Conservation (phyloP, 2,797 vertebrate species). For the Chanos chanos region DNA sequence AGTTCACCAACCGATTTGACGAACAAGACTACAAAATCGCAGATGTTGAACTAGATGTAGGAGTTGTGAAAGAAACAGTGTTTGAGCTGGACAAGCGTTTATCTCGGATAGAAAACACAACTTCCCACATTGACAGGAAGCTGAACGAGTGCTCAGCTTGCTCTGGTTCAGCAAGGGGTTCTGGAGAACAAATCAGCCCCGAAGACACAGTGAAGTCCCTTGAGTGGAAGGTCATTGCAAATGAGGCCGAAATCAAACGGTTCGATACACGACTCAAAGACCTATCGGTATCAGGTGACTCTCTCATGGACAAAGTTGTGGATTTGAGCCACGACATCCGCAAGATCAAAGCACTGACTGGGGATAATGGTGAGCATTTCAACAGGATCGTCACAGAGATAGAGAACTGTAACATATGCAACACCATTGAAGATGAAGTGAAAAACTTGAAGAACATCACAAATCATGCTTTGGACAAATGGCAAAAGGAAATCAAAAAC, state of each 20-base stretch:
- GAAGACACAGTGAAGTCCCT: slow-evolving; percentile 69
- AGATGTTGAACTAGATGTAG: slow-evolving; percentile 68
- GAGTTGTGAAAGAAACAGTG: slow-evolving; percentile 57
- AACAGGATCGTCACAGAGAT: slow-evolving; percentile 70
- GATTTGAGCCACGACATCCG: slow-evolving; percentile 68
- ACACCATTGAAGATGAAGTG: slow-evolving; percentile 66
- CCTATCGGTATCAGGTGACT: slow-evolving; percentile 71
- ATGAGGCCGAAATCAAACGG: slow-evolving; percentile 71
- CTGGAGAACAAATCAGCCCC: slow-evolving; percentile 31
- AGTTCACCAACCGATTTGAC: slow-evolving; percentile 61
- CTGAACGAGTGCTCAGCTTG: slow-evolving; percentile 58
- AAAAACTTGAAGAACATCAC: slow-evolving; percentile 69
- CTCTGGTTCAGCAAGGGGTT: slow-evolving; percentile 9
- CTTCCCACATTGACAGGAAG: slow-evolving; percentile 57
- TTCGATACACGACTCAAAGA: slow-evolving; percentile 74
- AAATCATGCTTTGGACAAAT: slow-evolving; percentile 58
- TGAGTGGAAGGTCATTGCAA: slow-evolving; percentile 76
- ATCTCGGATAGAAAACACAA: slow-evolving; percentile 55
- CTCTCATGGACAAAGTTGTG: slow-evolving; percentile 65
- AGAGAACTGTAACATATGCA: slow-evolving; percentile 65
- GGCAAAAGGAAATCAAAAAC: slow-evolving; percentile 59
- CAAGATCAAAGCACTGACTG: slow-evolving; percentile 69
- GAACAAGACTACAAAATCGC: slow-evolving; percentile 61
- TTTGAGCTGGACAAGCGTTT: slow-evolving; percentile 57
- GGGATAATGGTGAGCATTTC: slow-evolving; percentile 69